Evolutionary conservation across 1,140 invertebrate genomes (phyloP).

Genomic region (Heterodera schachtii): DNA sequence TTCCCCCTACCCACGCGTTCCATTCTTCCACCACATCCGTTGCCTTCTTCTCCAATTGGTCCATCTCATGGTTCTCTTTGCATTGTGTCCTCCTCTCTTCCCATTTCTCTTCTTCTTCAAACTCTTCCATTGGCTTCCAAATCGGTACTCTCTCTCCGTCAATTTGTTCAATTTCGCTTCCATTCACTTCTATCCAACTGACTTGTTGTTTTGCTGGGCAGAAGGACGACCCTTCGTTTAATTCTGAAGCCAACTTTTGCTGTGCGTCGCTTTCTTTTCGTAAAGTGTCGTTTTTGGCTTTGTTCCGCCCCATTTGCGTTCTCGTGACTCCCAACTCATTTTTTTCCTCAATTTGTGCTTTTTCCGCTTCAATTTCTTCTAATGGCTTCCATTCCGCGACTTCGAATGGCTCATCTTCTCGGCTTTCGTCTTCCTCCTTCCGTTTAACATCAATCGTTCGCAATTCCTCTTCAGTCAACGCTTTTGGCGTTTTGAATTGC

Average conservation of each 20-base stretch:
- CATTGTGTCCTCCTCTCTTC: neutral
- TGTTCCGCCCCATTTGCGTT: neutral
- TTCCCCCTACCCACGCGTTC: slow-evolving; percentile 4
- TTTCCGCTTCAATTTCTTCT: slow-evolving; percentile 8
- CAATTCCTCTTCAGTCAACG: slow-evolving; percentile 10
- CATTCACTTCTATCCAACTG: neutral
- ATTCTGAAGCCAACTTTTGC: neutral
- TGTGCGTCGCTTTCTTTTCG: neutral
- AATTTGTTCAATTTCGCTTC: neutral
- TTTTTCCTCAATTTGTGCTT: neutral
- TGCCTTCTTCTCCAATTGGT: neutral
- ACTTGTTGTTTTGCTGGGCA: slow-evolving; percentile 4
- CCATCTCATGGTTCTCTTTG: neutral
- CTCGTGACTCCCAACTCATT: neutral
- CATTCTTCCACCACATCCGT: slow-evolving; percentile 22
- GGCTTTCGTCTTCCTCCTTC: neutral
- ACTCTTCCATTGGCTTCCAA: too few species aligned
- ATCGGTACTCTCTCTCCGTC: too few species aligned
- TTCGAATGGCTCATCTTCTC: slow-evolving; percentile 6
- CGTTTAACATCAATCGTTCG: neutral
- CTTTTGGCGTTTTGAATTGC: slow-evolving; percentile 10
- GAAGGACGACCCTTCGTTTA: slow-evolving; percentile 14
- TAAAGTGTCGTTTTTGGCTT: slow-evolving; percentile 6
- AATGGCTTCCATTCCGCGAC: slow-evolving; percentile 11
- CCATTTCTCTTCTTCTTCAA: neutral